Percentiles rank a stretch among this genome's conserved stretches.
phyloP scores from a whole-genome alignment of 1,140 invertebrate species.

The Oedothorax gibbosus region DNA sequence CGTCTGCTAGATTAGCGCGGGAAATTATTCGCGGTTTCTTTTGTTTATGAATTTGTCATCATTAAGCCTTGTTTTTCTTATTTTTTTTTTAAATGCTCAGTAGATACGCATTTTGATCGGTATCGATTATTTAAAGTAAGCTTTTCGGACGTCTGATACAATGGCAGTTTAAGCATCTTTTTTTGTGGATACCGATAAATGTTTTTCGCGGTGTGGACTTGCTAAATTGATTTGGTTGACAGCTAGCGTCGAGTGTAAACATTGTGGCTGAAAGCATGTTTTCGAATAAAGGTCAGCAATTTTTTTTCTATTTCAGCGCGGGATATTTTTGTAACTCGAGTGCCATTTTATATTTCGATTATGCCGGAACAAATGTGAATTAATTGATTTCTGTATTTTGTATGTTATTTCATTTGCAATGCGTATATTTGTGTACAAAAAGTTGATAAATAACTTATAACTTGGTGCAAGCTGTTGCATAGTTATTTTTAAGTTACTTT shows the following conservation, averaged over 20 bases:
- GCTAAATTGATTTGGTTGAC: conserved; percentile 9
- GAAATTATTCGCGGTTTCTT: background rate
- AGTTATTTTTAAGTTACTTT: no score
- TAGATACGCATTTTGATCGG: conserved; percentile 61
- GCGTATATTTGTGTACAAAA: no score
- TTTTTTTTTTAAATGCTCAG: conserved; percentile 58
- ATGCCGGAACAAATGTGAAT: conserved; percentile 7
- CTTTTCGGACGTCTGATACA: conserved; percentile 56
- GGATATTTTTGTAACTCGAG: conserved; percentile 21
- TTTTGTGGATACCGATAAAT: conserved; percentile 3
- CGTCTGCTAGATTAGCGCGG: background rate
- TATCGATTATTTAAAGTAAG: conserved; percentile 61
- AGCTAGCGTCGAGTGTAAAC: conserved; percentile 30
- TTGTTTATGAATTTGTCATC: conserved; percentile 59
- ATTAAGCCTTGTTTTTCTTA: conserved; percentile 58
- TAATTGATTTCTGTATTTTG: background rate
- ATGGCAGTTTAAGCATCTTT: conserved; percentile 50
- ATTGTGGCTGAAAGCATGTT: conserved; percentile 34
- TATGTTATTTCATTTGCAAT: no score
- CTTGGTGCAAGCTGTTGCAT: no score
- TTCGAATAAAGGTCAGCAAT: conserved; percentile 53
- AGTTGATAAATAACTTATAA: no score
- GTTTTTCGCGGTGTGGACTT: background rate
- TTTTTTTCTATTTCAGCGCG: conserved; percentile 6
- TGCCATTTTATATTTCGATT: conserved; percentile 37